Base-by-base conservation (phyloP, 64 coral and sea anemone genomes). In the Dendronephthya gigantea region DNA sequence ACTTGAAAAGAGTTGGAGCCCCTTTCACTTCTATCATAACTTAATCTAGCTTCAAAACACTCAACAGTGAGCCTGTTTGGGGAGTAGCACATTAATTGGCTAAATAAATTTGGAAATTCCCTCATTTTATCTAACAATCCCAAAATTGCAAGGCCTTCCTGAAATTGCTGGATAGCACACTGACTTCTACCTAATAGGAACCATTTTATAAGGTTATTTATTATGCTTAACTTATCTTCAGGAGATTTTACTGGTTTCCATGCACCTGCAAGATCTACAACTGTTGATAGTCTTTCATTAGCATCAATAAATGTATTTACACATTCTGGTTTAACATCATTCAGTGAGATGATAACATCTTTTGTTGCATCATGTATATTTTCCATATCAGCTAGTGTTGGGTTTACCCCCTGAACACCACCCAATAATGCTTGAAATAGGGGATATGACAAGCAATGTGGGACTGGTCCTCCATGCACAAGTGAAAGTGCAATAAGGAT, bases 11-110 rank as follows among this genome's bases (percentile, higher is more conserved):
- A 3, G 25, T 76, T 76, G 35, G 69, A 76, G 12, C 69, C 69
- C 69, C 16, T 76, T 76, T 76, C 69, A 76, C 69, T 76, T 37
- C 69, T 34, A 37, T 76, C 69, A 76, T 76, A 76, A 76, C n/a
- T 76, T 76, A 34, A 16, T 16, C 17, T 76, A 37, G 69, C 69
- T 37, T 34, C 69, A 76, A 76, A 76, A 76, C 29, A 34, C 69
- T 76, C n/a, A 76, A 76, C 35, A 76, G 29, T 34, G 3, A 76
- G 69, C 35, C 35, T 27, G 29, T 27, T 76, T 34, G 28, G 29
- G 25, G 69, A 76, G 69, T 76, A 37, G 69, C 69, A 76, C 31
- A 76, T 31, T 4, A 27, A 9, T 76, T 76, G 69, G 4, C 35
- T 76, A 34, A 34, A 79, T 39, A 66, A 4, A 30, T 17, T 66